A percentile compares a stretch with the other conserved stretches of the same genome.
These are phyloP conservation scores for Ooceraea biroi DNA, from an alignment of 1,140 invertebrate species.

Conservation along the genomic window DNA sequence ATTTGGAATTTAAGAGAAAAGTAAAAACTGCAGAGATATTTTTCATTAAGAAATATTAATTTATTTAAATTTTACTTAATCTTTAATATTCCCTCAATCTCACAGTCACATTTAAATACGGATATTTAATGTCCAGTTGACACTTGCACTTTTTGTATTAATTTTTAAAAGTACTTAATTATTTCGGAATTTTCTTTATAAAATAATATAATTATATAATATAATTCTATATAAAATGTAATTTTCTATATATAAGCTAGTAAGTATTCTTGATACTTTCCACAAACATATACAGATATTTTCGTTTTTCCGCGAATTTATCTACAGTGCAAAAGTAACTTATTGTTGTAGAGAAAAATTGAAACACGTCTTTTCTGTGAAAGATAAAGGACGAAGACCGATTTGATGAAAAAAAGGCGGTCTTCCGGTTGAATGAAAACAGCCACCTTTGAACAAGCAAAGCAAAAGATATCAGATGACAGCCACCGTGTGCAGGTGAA, in stretches of 20 bases:
- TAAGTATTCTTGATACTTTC: no score
- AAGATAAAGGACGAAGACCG: constrained; percentile 10
- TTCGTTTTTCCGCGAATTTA: neutral
- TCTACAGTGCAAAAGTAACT: neutral
- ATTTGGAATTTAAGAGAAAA: constrained; percentile 12
- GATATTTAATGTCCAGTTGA: neutral
- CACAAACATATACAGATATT: no score
- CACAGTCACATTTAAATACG: neutral
- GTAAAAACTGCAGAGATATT: neutral
- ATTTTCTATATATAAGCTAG: no score
- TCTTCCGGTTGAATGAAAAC: constrained; percentile 60
- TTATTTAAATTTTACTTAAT: constrained; percentile 1
- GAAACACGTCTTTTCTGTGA: constrained; percentile 8
- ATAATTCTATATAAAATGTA: no score
- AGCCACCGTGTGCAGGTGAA: constrained; percentile 66
- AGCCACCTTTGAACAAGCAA: constrained; percentile 5
- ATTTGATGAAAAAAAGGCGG: constrained; percentile 34
- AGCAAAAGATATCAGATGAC: constrained; percentile 69
- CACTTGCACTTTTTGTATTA: neutral
- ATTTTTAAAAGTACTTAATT: no score
- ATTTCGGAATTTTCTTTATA: no score
- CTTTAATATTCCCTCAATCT: neutral
- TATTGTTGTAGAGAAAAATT: constrained; percentile 19
- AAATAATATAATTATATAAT: no score
- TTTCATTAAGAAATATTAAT: neutral